phyloP scores from a whole-genome alignment of 2,888 invertebrate species.

The Nudaria mundana region DNA sequence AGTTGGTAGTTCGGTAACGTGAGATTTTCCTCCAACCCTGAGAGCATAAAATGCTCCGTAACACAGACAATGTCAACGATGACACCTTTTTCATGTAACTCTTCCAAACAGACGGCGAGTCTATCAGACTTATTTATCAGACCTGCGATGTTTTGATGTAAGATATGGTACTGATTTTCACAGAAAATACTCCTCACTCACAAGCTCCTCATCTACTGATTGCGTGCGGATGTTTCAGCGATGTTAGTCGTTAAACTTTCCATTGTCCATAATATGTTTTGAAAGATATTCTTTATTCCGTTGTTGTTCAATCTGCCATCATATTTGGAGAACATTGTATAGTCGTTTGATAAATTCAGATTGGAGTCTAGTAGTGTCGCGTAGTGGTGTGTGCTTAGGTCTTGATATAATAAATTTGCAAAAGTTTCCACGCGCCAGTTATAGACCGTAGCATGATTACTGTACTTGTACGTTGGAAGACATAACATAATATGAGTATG shows the following conservation, averaged over 20 bases:
- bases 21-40: not conserved
- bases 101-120: not conserved
- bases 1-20: not conserved
- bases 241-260: not conserved
- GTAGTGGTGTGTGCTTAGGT: not conserved
- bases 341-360: not conserved
- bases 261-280: not conserved
- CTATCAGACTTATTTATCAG: not conserved
- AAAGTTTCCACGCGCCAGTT: not conserved
- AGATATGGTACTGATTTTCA: not conserved
- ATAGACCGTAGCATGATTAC: not conserved
- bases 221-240: not conserved
- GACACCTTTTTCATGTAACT: not conserved
- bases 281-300: not conserved
- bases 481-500: not conserved
- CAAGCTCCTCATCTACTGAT: not conserved
- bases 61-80: not conserved
- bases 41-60: not conserved
- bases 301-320: not conserved
- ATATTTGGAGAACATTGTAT: not conserved
- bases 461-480: not conserved
- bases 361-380: not conserved
- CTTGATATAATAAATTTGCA: not conserved
- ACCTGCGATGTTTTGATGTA: conserved; percentile 1
- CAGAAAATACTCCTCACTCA: not conserved